Percentiles rank a stretch among this genome's conserved stretches.
Conservation (phyloP, 2,113 vertebrate species). For the Entomyzon cyanotis region DNA sequence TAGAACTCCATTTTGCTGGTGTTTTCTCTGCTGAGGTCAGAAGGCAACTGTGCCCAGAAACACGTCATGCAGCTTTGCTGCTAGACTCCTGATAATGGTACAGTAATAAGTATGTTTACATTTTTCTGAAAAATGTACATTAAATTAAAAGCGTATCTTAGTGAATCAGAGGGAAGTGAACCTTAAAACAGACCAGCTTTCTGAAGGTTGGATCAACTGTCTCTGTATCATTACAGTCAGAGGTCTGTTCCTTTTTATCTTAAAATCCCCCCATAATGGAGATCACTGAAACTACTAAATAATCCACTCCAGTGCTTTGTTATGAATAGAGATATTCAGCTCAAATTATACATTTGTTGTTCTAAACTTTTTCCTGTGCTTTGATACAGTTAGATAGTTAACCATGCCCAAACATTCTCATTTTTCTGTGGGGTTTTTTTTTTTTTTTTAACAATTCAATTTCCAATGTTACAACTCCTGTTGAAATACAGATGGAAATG, state of each 20-base stretch:
- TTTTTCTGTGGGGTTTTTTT: not conserved
- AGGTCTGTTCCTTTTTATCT: not conserved
- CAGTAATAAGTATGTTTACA: not conserved
- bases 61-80: not conserved
- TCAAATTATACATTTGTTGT: not conserved
- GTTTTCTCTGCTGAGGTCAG: not conserved
- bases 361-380: not conserved
- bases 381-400: not conserved
- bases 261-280: not conserved
- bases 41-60: not conserved
- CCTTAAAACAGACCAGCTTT: not conserved
- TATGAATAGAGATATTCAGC: not conserved
- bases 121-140: not conserved
- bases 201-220: not conserved
- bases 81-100: not conserved
- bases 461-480: not conserved
- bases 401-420: not conserved
- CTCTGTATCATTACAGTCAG: not conserved
- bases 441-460: not conserved
- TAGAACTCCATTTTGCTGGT: not conserved
- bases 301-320: not conserved
- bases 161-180: not conserved
- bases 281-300: not conserved
- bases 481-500: not conserved
- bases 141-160: not conserved